Base-by-base conservation (phyloP, 2,113 vertebrate genomes). In the Hippotragus niger region DNA sequence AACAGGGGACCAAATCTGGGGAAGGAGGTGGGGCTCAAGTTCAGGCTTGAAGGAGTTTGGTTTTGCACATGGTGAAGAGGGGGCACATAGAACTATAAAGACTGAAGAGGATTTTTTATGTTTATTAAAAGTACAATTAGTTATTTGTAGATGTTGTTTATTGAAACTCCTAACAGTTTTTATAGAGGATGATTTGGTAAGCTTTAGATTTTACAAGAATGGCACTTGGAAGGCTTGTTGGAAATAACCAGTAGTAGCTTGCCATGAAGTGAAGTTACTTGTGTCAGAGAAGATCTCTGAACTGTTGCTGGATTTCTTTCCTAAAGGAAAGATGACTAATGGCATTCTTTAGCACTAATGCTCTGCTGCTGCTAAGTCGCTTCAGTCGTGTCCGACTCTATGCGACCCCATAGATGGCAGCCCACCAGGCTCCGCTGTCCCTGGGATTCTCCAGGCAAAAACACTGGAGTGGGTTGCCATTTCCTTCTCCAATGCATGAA, bases 111-210 rank as follows among this genome's bases (percentile, higher is more conserved):
- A 86, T 89, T 95, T 89, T 95, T 94, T 78, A 50, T 88, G 25
- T 93, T 88, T 93, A 81, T 86, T 94, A 45, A 91, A 97, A 92
- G 45, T 84, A 11, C 12, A 80, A 8, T 93, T 43, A 60, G 27
- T 60, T 87, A 76, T 67, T 90, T 95, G 53, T 89, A 81, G 47
- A 27, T 85, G n/a, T 23, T 88, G 43, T 81, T 74, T 87, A 55
- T 62, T 80, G 21, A 93, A 29, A 90, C 53, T 87, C 86, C 47
- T 85, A 74, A 64, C 60, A 55, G 52, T 90, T 82, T 89, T 87
- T 82, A 82, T 88, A 71, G 36, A 60, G 52, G 23, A 58, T 13
- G 33, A 91, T 76, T 93, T 97, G 45, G 6, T 84, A 84, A 83
- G 40, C 25, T 93, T 90, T 84, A 31, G 36, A 74, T 78, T 81